Evolutionary conservation across 1,140 invertebrate genomes (phyloP), one percentile per base, ranked within the genome.

Genomic region (Drosophila chauvacae): DNA sequence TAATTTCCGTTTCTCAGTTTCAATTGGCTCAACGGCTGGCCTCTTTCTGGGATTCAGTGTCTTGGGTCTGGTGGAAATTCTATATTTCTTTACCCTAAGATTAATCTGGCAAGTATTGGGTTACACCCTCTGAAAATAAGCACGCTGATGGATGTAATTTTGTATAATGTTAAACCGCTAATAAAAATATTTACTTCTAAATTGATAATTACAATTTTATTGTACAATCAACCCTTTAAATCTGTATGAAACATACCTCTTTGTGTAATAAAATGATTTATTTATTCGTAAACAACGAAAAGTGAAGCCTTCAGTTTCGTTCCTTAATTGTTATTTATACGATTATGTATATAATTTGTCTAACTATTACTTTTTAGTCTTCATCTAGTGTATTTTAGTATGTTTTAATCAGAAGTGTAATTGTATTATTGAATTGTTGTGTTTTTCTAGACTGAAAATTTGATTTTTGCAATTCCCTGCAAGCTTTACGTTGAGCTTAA

Each of bases 21-120:
- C 95, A 13, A 94, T 96, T 18, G 96, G 95, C 20, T 95, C 95
- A 16, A 95, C 95, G 90, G 95, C 95, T 1, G 95, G 95, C 2
- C 85, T 96, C 2, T 96, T 96, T 81, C 93, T 96, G 1, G 95
- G 95, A 4, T 95, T 95, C 68, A 96, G 95, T 71, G 95, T 96
- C 0, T 91, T 96, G 14, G 95, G 95, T 55, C 94, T 95, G 69
- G 94, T 95, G 63, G 96, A 96, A 85, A 94, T 96, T 28, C 55
- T 96, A 2, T 96, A 96, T 66, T 96, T 95, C 68, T 93, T 94
- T 20, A 94, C 94, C 0, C 68, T 96, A 33, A 93, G 94, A 18
- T 87, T 95, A 16, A 93, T 93, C 65, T 95, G 94, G 92, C 95
- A 94, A 63, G 58, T 88, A 30, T 53, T 81, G 30, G 90, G 90